Evolutionary conservation across 2,797 vertebrate genomes (phyloP), one percentile per base, ranked within the genome.

Genomic region (Pempheris klunzingeri): DNA sequence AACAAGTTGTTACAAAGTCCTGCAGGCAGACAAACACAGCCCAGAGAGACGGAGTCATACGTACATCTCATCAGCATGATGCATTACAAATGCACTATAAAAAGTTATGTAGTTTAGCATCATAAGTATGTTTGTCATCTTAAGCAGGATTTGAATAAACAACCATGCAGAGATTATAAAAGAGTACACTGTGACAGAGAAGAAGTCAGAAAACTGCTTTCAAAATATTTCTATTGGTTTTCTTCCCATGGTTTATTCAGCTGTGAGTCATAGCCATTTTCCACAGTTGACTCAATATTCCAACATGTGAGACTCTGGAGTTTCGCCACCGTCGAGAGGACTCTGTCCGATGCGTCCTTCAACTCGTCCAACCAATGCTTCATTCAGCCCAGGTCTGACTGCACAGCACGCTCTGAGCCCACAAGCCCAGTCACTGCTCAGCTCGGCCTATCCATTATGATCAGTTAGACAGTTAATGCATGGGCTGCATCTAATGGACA

Each of bases 251-350:
- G 20, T 71, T 72, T 22, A 70, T 61, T 78, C 68, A 71, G 44
- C 38, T 61, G 39, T 65, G 71, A 88, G 52, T 88, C 71, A 78
- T 4, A 69, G 54, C 44, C n/a, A 58, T 46, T 76, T 84, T 66
- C 77, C 63, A 84, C 62, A 76, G 74, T 49, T 67, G 72, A 86
- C 72, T 88, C 77, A 76, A 34, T 60, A 75, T 77, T 80, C 71
- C 82, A 66, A 71, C 43, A 76, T 58, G 74, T 62, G 69, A 86
- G 77, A 82, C 71, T 74, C 58, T 72, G 30, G 69, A 75, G 69
- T 80, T 77, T 78, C 49, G 81, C 60, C 77, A 74, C 53, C 4
- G 46, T 30, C 43, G 58, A 52, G 38, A 68, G 77, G 73, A 74
- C 69, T 65, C 30, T 5, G 74, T 22, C n/a, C 5, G 47, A 64